phyloP scores from a whole-genome alignment of 2,113 vertebrate genomes.

The Cottus gobio region DNA sequence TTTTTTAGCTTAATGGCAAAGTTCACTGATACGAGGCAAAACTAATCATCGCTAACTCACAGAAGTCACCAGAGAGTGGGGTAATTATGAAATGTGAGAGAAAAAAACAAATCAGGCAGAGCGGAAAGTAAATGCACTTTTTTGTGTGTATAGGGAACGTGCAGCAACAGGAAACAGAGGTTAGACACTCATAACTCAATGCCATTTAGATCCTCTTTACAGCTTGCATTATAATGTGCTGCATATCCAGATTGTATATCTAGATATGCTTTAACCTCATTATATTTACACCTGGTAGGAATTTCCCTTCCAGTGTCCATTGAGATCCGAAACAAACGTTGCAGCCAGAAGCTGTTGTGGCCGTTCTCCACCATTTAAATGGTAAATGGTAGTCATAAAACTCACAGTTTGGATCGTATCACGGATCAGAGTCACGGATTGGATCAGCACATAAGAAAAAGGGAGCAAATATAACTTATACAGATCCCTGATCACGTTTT shows the following conservation, averaged over 20 bases:
- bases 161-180: conserved; percentile 2
- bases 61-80: conserved; percentile 28
- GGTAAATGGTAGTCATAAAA: background rate
- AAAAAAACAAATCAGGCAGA: conserved; percentile 26
- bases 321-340: background rate
- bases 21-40: conserved; percentile 6
- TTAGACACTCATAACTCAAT: background rate
- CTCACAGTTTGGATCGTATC: too few relatives aligned
- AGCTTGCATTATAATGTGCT: background rate
- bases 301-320: background rate
- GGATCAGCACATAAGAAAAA: too few relatives aligned
- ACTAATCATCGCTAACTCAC: conserved; percentile 39
- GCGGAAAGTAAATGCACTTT: background rate
- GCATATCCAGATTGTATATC: background rate
- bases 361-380: background rate
- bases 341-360: background rate
- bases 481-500: too few relatives aligned
- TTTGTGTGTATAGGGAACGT: background rate
- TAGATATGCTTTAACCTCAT: background rate
- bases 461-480: too few relatives aligned
- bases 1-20: conserved; percentile 34
- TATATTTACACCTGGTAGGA: background rate
- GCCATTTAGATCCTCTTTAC: background rate
- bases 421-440: too few relatives aligned
- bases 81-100: conserved; percentile 18